Base-by-base conservation (phyloP, 2,113 vertebrate genomes). In the Coryphaenoides rupestris region DNA sequence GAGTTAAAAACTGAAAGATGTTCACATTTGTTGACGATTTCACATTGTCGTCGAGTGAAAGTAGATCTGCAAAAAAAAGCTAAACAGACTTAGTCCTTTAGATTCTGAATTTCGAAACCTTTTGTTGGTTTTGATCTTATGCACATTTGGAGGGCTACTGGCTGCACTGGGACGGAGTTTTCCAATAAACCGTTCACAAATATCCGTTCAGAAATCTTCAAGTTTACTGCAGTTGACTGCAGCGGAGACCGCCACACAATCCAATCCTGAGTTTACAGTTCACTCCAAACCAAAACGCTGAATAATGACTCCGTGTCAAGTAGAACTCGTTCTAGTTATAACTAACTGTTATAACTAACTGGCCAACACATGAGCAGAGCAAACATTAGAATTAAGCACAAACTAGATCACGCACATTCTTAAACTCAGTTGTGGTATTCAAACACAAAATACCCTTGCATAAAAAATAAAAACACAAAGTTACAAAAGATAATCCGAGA, bases 251-350 rank as follows among this genome's bases (percentile, higher is more conserved):
- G 19, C 62, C 58, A 28, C 66, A 80, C 49, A n/a, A n/a, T n/a
- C n/a, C n/a, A n/a, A 70, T 80, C 83, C 86, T 81, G 78, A 81
- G 75, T 82, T 79, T 56, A 69, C 68, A 78, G 60, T 77, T 84
- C 63, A 84, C 63, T 79, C n/a, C 28, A 60, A 13, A 45, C 73
- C 45, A 66, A 75, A 70, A n/a, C 61, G 6, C 9, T 62, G 23
- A 70, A 49, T 54, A 56, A n/a, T 40, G 47, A 55, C 50, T 62
- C 58, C 52, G 33, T 21, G 45, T 3, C 16, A 57, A 66, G 55
- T 23, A 52, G 62, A 59, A 59, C 47, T n/a, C n/a, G n/a, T n/a
- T n/a, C n/a, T n/a, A n/a, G n/a, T n/a, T n/a, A n/a, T n/a, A n/a
- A n/a, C n/a, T n/a, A n/a, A n/a, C n/a, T n/a, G n/a, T n/a, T n/a